phyloP scores from a whole-genome alignment of 2,797 vertebrate genomes.

The Eptatretus atami region DNA sequence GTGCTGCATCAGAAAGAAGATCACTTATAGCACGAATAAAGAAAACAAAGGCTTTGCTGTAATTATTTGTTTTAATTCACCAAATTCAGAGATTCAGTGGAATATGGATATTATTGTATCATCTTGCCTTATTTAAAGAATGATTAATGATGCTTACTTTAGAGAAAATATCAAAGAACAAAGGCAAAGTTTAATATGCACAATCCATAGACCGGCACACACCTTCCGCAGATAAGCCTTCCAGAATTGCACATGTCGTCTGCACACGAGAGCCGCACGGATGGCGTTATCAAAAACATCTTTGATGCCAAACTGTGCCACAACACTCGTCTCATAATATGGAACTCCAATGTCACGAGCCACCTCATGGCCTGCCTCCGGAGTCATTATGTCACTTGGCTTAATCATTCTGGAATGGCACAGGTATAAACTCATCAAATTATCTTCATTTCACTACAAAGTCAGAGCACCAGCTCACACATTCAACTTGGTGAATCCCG shows the following conservation, averaged over 20 bases:
- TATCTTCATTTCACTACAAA: slow-evolving; percentile 26
- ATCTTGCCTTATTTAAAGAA: too few species aligned
- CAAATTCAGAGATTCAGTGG: too few species aligned
- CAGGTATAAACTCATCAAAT: slow-evolving; percentile 30
- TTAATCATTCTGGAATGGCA: slow-evolving; percentile 33
- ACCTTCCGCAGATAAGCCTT: slow-evolving; percentile 45
- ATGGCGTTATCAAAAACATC: slow-evolving; percentile 74
- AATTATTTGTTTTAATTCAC: too few species aligned
- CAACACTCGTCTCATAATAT: slow-evolving; percentile 60
- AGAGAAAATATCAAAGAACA: too few species aligned
- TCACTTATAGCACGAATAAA: too few species aligned
- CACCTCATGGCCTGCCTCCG: slow-evolving; percentile 48
- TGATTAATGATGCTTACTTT: too few species aligned
- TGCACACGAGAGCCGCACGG: slow-evolving; percentile 48
- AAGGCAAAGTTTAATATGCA: too few species aligned
- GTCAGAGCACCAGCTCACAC: background rate
- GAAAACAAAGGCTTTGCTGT: too few species aligned
- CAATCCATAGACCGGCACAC: background rate
- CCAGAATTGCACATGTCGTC: slow-evolving; percentile 65
- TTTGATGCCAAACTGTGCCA: slow-evolving; percentile 60
- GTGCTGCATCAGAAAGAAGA: too few species aligned
- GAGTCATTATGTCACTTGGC: slow-evolving; percentile 44
- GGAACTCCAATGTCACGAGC: slow-evolving; percentile 55
- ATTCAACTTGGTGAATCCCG: too few species aligned
- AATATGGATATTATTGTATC: too few species aligned